phyloP scores from a whole-genome alignment of 2,797 vertebrate species.

The Choloepus didactylus region DNA sequence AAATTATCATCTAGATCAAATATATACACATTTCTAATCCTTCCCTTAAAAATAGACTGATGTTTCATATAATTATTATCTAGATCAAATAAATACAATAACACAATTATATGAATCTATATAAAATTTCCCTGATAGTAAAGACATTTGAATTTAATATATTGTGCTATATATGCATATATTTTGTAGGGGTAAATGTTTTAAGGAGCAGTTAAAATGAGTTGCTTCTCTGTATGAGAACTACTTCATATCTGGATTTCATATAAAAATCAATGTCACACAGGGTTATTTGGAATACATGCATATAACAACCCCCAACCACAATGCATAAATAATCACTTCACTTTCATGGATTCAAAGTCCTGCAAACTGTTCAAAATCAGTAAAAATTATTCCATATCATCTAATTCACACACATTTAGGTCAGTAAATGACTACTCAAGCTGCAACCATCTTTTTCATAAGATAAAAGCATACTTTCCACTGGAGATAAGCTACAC shows the following conservation, averaged over 20 bases:
- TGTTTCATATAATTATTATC: not conserved
- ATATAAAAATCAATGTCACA: not conserved
- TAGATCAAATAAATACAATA: not conserved
- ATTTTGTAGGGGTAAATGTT: not conserved
- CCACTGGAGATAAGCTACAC: not conserved
- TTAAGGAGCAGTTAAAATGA: not conserved
- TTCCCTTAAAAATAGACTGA: not conserved
- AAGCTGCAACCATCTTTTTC: not conserved
- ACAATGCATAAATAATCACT: not conserved
- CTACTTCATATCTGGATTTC: not conserved
- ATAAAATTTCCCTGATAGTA: not conserved
- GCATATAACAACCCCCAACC: not conserved
- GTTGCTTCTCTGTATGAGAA: not conserved
- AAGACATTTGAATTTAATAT: not conserved
- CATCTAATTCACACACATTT: not conserved
- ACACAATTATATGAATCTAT: not conserved
- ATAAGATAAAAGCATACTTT: slow-evolving; percentile 42
- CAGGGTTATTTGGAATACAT: not conserved
- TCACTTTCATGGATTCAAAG: not conserved
- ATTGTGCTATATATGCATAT: not conserved
- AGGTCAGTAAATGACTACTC: not conserved
- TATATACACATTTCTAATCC: not conserved
- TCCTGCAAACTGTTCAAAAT: not conserved
- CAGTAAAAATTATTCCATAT: not conserved
- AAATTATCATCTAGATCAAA: not conserved